These are phyloP conservation scores for Etheostoma perlongum DNA, from an alignment of 2,797 vertebrate species.

Conservation along the genomic window DNA sequence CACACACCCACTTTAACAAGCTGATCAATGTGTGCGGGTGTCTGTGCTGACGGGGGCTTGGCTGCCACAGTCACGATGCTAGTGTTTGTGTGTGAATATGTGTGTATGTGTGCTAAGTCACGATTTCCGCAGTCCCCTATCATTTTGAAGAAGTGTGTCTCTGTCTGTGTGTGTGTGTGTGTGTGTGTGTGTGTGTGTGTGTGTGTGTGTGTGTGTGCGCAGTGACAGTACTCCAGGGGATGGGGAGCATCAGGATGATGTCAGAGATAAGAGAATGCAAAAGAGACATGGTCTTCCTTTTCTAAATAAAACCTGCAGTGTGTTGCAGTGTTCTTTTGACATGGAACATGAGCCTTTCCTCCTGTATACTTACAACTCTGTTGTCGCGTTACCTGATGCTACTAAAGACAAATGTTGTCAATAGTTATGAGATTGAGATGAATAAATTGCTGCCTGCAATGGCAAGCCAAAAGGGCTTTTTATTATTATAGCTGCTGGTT, in stretches of 20 bases:
- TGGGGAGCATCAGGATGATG: conserved; percentile 19
- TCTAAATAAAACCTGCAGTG: background rate
- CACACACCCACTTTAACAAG: conserved; percentile 27
- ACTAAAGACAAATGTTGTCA: too few relatives aligned
- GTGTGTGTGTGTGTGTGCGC: background rate
- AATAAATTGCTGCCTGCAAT: too few relatives aligned
- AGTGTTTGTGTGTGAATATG: background rate
- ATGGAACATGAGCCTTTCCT: background rate
- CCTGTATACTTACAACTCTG: background rate
- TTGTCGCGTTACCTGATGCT: too few relatives aligned
- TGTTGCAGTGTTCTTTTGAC: background rate
- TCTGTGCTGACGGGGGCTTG: background rate
- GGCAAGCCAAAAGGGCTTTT: too few relatives aligned
- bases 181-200: conserved; percentile 13
- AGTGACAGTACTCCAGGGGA: conserved; percentile 9
- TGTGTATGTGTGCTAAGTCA: conserved; percentile 44
- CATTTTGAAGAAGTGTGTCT: conserved; percentile 4
- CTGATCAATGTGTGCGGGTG: conserved; percentile 17
- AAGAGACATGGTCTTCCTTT: conserved; percentile 5
- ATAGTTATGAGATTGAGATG: too few relatives aligned
- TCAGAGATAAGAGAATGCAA: conserved; percentile 25
- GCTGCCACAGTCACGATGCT: conserved; percentile 55
- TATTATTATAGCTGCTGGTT: too few relatives aligned
- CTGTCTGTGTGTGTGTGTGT: conserved; percentile 10
- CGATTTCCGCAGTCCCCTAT: conserved; percentile 43